These are phyloP conservation scores for Dorcus hopei DNA, from an alignment of 2,888 invertebrate genomes.

Conservation along the genomic window DNA sequence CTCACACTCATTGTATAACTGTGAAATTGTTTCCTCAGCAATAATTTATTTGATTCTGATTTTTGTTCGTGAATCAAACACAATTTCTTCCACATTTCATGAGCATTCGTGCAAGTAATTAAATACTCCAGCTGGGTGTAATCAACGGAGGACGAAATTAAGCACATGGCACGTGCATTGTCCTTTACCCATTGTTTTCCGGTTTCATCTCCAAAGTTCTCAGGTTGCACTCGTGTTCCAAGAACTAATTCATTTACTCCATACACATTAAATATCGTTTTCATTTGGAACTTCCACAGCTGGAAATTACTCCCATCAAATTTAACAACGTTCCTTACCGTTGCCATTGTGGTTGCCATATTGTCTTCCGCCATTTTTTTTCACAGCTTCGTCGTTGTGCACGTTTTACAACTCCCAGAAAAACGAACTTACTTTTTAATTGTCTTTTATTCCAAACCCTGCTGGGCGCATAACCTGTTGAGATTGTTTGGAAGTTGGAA, in stretches of 20 bases:
- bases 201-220: background rate
- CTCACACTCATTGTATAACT: slow-evolving; percentile 17
- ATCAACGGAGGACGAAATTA: background rate
- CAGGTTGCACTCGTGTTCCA: background rate
- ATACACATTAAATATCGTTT: background rate
- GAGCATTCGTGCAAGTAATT: background rate
- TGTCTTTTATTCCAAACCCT: too few species aligned
- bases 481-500: too few species aligned
- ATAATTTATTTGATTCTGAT: slow-evolving; percentile 25
- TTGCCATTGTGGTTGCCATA: too few species aligned
- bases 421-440: too few species aligned
- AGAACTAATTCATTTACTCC: background rate
- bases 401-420: too few species aligned
- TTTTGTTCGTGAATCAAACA: slow-evolving; percentile 27
- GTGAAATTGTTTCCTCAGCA: slow-evolving; percentile 23
- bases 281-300: background rate
- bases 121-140: background rate
- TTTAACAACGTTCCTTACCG: background rate
- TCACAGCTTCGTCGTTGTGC: too few species aligned
- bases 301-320: background rate
- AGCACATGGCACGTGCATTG: background rate
- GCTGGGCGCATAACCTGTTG: too few species aligned
- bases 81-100: background rate
- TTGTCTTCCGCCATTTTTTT: too few species aligned
- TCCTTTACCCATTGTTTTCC: background rate